Evolutionary conservation across 2,888 invertebrate species (phyloP).

Genomic region (Cephus sareptanus): DNA sequence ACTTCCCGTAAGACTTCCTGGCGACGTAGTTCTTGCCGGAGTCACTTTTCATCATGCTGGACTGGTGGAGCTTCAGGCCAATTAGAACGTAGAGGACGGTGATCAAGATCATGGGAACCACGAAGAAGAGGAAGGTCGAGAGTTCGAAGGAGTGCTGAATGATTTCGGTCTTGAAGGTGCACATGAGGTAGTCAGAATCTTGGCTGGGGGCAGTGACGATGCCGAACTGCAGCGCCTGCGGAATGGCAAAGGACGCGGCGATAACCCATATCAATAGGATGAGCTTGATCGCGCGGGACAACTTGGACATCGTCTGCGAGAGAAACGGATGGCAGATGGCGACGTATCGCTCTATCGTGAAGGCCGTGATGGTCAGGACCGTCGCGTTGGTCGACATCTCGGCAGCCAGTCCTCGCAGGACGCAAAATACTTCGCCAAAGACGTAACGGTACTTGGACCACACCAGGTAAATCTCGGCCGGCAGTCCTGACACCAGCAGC

Average conservation of each 20-base stretch:
- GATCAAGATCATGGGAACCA: slow-evolving; percentile 73
- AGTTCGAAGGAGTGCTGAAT: slow-evolving; percentile 70
- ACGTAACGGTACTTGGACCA: slow-evolving; percentile 68
- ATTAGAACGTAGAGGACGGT: slow-evolving; percentile 70
- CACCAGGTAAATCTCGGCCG: slow-evolving; percentile 69
- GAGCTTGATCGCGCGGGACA: slow-evolving; percentile 85
- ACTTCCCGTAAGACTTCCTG: not conserved
- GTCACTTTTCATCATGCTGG: slow-evolving; percentile 65
- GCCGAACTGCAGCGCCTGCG: slow-evolving; percentile 73
- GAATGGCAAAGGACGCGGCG: slow-evolving; percentile 79
- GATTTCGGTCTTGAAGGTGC: slow-evolving; percentile 64
- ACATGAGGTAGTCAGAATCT: slow-evolving; percentile 67
- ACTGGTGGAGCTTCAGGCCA: slow-evolving; percentile 67
- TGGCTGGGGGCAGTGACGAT: slow-evolving; percentile 62
- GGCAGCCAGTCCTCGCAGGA: slow-evolving; percentile 68
- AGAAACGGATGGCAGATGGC: slow-evolving; percentile 78
- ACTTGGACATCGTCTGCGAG: slow-evolving; percentile 86
- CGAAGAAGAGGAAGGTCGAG: slow-evolving; percentile 74
- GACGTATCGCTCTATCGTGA: slow-evolving; percentile 78
- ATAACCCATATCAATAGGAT: slow-evolving; percentile 85
- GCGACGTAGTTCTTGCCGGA: slow-evolving; percentile 37
- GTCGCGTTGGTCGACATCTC: slow-evolving; percentile 71
- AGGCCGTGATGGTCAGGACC: slow-evolving; percentile 74
- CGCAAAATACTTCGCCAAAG: slow-evolving; percentile 71
- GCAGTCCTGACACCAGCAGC: slow-evolving; percentile 71